Percentiles rank a stretch among this genome's conserved stretches.
These are phyloP conservation scores for Monodelphis domestica DNA, from an alignment of 2,797 vertebrate species.

Conservation along the genomic window DNA sequence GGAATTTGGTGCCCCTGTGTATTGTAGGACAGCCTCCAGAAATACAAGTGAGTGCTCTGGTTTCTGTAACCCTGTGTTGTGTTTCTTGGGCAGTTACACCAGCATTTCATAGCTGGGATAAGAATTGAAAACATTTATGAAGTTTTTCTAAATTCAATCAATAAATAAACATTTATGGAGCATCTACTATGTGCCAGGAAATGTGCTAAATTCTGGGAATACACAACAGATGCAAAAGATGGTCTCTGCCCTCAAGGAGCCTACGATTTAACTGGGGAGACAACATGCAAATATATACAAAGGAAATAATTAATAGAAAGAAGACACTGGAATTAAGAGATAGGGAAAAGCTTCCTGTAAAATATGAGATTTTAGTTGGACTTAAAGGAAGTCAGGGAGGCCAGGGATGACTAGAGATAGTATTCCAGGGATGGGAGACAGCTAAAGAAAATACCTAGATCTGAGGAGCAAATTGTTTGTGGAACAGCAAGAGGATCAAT, in stretches of 20 bases:
- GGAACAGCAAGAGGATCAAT: background rate
- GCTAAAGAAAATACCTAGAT: background rate
- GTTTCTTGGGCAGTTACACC: background rate
- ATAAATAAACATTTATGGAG: background rate
- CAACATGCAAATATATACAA: background rate
- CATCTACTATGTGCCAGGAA: too few species aligned
- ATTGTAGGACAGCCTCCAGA: background rate
- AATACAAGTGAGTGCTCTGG: background rate
- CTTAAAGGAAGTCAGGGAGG: background rate
- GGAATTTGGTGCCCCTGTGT: background rate
- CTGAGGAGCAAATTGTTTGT: background rate
- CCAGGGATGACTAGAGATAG: background rate
- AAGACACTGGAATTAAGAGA: background rate
- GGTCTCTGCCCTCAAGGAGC: background rate
- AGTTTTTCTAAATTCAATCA: background rate
- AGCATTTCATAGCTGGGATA: background rate
- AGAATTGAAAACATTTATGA: background rate
- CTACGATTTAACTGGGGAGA: background rate
- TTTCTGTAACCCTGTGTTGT: background rate
- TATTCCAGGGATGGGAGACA: background rate
- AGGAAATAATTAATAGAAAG: background rate
- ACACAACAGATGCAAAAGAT: background rate
- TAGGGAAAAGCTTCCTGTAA: background rate
- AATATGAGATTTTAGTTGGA: background rate
- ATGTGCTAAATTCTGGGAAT: too few species aligned